Base-by-base conservation (phyloP, 1,140 invertebrate species). In the Epicauta chinensis region DNA sequence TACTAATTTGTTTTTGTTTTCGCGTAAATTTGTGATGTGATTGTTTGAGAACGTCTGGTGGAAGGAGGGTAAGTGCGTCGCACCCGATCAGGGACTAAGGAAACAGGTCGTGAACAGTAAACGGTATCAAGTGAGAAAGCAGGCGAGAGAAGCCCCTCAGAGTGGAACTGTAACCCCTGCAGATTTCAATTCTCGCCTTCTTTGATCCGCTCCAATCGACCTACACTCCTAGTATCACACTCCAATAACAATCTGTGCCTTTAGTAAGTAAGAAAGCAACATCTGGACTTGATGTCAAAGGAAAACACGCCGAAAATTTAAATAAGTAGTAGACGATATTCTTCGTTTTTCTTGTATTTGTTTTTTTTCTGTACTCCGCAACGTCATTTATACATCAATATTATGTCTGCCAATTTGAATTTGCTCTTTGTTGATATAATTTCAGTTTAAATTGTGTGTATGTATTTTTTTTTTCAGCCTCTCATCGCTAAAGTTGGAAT, bases 131-230 rank as follows among this genome's bases (percentile, higher is more conserved):
- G 45, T 37, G 14, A 47, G 30, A 47, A 37, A 23, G 23, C 23
- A 47, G 45, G 45, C 45, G 45, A 47, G 23, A 23, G 45, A 47
- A 47, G 36, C 45, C 45, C 45, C 23, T 29, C 45, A 37, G 15
- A 23, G 23, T 23, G 23, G 49, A 51, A 55, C 53, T 51, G 52
- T 56, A 59, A 60, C 61, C 61, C 61, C 61, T 60, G 61, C 58
- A 53, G 61, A 62, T 62, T 62, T 62, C 61, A 62, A 60, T 62
- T 62, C 61, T 60, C 58, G 50, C 49, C n/a, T 45, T 47, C 53
- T 59, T 59, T 59, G 57, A 59, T 59, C 57, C 58, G 44, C 17
- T 35, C 31, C 44, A 49, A 55, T 59, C 53, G 53, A 51, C 54
- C 35, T 39, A 29, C 35, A 50, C 39, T 34, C 38, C 17, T 45